Evolutionary conservation across 2,797 vertebrate genomes (phyloP), one percentile per base, ranked within the genome.

Genomic region (Chromis chromis): DNA sequence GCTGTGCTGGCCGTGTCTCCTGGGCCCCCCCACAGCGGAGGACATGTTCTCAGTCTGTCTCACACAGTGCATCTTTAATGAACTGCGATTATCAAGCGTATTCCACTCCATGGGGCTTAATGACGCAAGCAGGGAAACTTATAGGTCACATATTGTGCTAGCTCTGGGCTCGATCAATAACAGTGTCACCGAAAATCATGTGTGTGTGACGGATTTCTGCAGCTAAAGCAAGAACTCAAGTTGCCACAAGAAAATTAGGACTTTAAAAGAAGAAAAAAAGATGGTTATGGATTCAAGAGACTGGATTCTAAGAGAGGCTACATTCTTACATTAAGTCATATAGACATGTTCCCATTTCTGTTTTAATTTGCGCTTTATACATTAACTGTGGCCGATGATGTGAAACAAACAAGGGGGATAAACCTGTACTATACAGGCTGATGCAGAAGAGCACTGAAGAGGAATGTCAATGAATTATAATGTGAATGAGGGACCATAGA

Each of bases 381-480:
- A 79, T 79, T 67, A 74, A 62, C 62, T 65, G 72, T 21, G 49
- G 70, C 62, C 46, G 61, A 74, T 84, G 67, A 75, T 85, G 81
- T 82, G 79, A 85, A 86, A 82, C 78, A 78, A 84, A 80, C 67
- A 76, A 75, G 67, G 53, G 68, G 54, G 25, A 12, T 55, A 81
- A 78, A 86, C 76, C 78, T 89, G 79, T 83, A 54, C 69, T 62
- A 70, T 64, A 66, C 77, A 82, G 80, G 73, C 82, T 74, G 81
- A 89, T 58, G 79, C 65, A 83, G 65, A 84, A 73, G 78, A 82
- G 78, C 86, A 85, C 76, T 89, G 88, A 84, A 89, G 88, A 90
- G 85, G 85, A 91, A 91, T 84, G 86, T 89, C 79, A 90, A 89
- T 92, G 88, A 89, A 90, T 91, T 83, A 81, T 77, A 88, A 89